Evolutionary conservation across 2,888 invertebrate species (phyloP), one percentile per base, ranked within the genome.

Genomic region (Chymomyza amoena): DNA sequence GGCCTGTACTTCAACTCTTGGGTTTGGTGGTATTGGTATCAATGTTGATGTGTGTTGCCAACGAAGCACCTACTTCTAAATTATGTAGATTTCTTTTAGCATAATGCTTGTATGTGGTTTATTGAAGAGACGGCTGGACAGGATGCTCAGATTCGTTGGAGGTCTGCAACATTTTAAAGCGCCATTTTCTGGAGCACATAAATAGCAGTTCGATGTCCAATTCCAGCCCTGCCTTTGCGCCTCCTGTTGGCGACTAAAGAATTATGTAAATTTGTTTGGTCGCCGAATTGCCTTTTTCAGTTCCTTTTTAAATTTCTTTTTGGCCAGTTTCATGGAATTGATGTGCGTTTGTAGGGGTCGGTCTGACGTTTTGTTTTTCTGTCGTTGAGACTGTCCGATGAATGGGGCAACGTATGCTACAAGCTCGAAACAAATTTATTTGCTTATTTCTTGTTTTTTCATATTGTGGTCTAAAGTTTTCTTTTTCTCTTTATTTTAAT

Each of bases 41-140:
- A 45, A 39, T 20, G 32, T 52, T 63, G 51, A 25, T 52, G 28
- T 52, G 28, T 63, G 66, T 54, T 70, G 84, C 70, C 78, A 75
- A 13, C 39, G 13, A 45, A 45, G 39, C 39, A 80, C 74, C 77
- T 72, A 67, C 84, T 76, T 69, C 81, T 84, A 84, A 84, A 87
- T 84, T 87, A 84, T 84, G 84, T 87, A 84, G 87, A 84, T 84
- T 87, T 84, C 79, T 82, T 82, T 84, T 87, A 84, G 79, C 87
- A 84, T 84, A 84, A 84, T 80, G 81, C 82, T 68, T 65, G 75
- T 56, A 61, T 60, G 52, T 52, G 72, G 60, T 70, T 67, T 70
- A 63, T 68, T 65, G 56, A n/a, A n/a, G 64, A 20, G 18, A 20
- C 52, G 32, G 36, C 16, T 20, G 60, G 62, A 67, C 69, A 45